A percentile compares a stretch with the other conserved stretches of the same genome.
phyloP scores from a whole-genome alignment of 2,797 vertebrate species.

The Buceros bicornis region DNA sequence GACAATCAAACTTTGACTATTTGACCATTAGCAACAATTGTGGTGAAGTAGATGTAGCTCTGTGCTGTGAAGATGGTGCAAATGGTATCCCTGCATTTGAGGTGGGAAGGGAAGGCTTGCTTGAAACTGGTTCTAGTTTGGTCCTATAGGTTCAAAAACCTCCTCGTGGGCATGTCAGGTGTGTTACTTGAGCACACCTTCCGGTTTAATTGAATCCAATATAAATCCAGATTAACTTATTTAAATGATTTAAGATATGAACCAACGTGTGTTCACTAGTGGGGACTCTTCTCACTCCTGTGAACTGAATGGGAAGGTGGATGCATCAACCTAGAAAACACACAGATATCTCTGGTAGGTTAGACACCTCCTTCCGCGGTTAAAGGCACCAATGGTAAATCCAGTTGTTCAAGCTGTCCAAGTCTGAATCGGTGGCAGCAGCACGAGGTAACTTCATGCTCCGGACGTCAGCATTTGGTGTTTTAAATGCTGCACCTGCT shows the following conservation, averaged over 20 bases:
- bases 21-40: background rate
- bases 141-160: background rate
- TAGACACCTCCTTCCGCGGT: fast-evolving
- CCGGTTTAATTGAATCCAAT: background rate
- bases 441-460: fast-evolving
- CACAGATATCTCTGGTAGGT: fast-evolving
- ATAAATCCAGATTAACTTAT: background rate
- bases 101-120: background rate
- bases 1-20: background rate
- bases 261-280: background rate
- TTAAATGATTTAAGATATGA: background rate
- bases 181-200: background rate
- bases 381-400: background rate
- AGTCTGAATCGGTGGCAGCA: background rate
- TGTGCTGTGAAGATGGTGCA: background rate
- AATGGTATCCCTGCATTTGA: background rate
- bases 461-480: background rate
- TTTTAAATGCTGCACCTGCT: background rate
- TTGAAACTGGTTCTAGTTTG: background rate
- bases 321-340: background rate
- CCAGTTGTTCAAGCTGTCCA: background rate
- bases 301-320: background rate
- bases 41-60: background rate
- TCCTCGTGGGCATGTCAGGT: fast-evolving
- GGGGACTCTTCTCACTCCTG: background rate